These are phyloP conservation scores for Ceyx erithaca DNA, from an alignment of 2,797 vertebrate genomes.

Conservation along the genomic window DNA sequence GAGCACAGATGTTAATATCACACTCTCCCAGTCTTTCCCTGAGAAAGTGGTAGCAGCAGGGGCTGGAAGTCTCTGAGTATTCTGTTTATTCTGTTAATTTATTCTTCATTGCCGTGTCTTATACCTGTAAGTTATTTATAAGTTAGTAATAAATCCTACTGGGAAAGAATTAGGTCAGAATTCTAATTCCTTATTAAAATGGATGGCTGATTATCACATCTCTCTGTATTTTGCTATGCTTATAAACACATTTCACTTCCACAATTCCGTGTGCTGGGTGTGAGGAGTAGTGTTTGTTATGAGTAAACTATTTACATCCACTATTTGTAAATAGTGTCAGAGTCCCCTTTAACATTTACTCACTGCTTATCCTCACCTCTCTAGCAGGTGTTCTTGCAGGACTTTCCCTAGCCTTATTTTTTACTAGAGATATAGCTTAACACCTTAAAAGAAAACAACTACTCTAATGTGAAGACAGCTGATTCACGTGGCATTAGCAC, in stretches of 20 bases:
- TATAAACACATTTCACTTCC: neutral
- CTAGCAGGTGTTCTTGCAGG: neutral
- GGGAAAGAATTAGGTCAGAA: constrained; percentile 57
- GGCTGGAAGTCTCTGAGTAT: neutral
- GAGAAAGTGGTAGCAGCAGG: neutral
- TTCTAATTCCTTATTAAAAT: constrained; percentile 43
- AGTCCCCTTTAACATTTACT: constrained; percentile 3
- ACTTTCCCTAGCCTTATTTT: neutral
- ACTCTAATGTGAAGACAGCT: neutral
- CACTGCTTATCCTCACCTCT: neutral
- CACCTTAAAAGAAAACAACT: neutral
- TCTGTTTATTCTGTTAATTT: constrained; percentile 55
- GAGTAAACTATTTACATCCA: neutral
- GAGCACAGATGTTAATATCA: neutral
- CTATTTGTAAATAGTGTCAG: neutral
- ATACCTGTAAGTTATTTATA: constrained; percentile 44
- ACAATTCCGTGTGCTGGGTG: neutral
- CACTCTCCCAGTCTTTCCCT: neutral
- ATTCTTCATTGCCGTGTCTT: constrained; percentile 15
- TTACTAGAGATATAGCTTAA: neutral
- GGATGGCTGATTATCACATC: constrained; percentile 24
- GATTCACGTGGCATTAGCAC: fast-evolving
- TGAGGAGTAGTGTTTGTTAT: neutral
- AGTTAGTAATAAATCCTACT: neutral
- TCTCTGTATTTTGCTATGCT: neutral